phyloP scores from a whole-genome alignment of 2,113 vertebrate species.

The Actinemys pallida region DNA sequence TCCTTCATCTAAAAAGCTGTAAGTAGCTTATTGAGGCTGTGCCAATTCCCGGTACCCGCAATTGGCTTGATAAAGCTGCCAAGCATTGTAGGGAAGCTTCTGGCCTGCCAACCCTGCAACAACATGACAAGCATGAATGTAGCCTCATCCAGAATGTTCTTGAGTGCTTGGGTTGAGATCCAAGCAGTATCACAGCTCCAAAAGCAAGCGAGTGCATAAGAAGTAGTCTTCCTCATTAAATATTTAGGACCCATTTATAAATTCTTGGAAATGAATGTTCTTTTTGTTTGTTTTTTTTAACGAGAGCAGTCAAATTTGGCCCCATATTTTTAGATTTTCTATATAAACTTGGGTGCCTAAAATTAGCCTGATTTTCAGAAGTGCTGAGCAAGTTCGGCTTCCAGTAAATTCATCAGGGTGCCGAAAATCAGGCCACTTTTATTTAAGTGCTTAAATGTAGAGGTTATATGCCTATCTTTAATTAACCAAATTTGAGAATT shows the following conservation, averaged over 20 bases:
- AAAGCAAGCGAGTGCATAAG: fast-evolving
- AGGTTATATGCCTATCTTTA: background rate
- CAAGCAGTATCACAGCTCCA: fast-evolving
- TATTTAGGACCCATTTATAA: fast-evolving
- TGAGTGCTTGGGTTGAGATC: background rate
- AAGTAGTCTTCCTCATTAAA: fast-evolving
- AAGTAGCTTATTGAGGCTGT: background rate
- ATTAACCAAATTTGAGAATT: background rate
- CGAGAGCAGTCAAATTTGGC: background rate
- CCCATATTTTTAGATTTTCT: background rate
- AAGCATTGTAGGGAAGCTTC: background rate
- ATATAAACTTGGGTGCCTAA: background rate
- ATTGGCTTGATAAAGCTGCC: background rate
- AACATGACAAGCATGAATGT: fast-evolving
- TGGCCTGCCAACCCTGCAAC: background rate
- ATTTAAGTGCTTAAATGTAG: background rate
- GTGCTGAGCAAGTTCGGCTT: background rate
- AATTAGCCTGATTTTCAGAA: background rate
- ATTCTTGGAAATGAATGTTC: background rate
- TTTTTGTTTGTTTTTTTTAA: background rate
- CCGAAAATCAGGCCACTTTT: background rate
- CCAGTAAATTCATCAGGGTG: background rate
- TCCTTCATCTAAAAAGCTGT: conserved; percentile 19
- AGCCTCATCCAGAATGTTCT: background rate
- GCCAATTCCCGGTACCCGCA: conserved; percentile 1